A percentile compares a stretch with the other conserved stretches of the same genome.
These are phyloP conservation scores for Lepilemur septentrionalis DNA, from an alignment of 2,797 vertebrate species.

Conservation along the genomic window DNA sequence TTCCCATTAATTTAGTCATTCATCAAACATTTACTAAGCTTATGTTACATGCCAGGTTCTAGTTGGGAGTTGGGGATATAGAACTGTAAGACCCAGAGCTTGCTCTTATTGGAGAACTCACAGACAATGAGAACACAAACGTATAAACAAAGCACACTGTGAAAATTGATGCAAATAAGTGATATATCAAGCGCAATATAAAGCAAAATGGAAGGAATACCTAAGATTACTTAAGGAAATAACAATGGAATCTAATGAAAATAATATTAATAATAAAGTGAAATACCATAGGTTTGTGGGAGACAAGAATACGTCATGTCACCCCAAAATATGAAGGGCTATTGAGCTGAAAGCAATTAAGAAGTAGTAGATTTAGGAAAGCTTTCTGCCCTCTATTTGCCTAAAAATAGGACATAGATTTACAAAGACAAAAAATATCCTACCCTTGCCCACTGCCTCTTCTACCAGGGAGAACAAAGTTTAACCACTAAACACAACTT, in stretches of 20 bases:
- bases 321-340: background rate
- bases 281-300: background rate
- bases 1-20: background rate
- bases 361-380: background rate
- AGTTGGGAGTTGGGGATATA: background rate
- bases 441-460: background rate
- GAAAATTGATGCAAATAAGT: background rate
- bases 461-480: background rate
- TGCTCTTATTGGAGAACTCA: background rate
- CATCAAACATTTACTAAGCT: background rate
- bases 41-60: background rate
- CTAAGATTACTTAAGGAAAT: background rate
- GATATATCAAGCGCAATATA: background rate
- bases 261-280: background rate
- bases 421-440: background rate
- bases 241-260: background rate
- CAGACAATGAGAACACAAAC: background rate
- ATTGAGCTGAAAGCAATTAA: background rate
- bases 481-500: background rate
- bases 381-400: background rate
- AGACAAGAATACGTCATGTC: no score
- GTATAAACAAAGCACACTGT: background rate
- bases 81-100: background rate
- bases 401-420: background rate
- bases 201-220: background rate